Conservation (phyloP, 1,140 invertebrate species). For the Campoletis sonorensis region DNA sequence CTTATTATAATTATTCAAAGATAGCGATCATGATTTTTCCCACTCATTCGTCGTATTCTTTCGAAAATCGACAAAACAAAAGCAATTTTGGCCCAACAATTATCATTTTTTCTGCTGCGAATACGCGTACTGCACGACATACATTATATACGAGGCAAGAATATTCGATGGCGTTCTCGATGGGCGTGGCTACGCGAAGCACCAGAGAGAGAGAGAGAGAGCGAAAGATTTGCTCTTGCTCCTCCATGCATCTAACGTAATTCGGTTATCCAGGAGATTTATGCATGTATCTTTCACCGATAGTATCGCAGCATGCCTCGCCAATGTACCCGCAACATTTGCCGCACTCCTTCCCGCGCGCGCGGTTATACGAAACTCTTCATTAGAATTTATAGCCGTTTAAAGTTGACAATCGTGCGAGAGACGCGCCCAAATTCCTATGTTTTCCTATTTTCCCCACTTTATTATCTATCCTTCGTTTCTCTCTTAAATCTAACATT, state of each 20-base stretch:
- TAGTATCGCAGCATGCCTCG: slow-evolving; percentile 49
- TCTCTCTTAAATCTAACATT: too few species aligned
- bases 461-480: too few species aligned
- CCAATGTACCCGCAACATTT: neutral
- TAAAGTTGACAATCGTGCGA: slow-evolving; percentile 58
- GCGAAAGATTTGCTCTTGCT: slow-evolving; percentile 62
- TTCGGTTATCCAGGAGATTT: slow-evolving; percentile 68
- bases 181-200: slow-evolving; percentile 28
- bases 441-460: slow-evolving; percentile 45
- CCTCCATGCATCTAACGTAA: slow-evolving; percentile 64
- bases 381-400: slow-evolving; percentile 70
- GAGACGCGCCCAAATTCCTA: slow-evolving; percentile 64
- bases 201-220: too few species aligned
- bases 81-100: too few species aligned
- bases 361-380: slow-evolving; percentile 51
- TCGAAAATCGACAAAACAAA: too few species aligned
- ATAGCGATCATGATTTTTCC: too few species aligned
- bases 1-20: too few species aligned
- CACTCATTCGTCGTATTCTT: too few species aligned
- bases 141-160: neutral
- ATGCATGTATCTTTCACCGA: slow-evolving; percentile 59
- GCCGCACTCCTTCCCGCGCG: slow-evolving; percentile 25
- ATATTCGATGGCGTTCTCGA: slow-evolving; percentile 57
- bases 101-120: neutral
- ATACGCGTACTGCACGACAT: neutral